phyloP scores from a whole-genome alignment of 2,113 vertebrate species.

The Stomatorhinus ivindoensis region DNA sequence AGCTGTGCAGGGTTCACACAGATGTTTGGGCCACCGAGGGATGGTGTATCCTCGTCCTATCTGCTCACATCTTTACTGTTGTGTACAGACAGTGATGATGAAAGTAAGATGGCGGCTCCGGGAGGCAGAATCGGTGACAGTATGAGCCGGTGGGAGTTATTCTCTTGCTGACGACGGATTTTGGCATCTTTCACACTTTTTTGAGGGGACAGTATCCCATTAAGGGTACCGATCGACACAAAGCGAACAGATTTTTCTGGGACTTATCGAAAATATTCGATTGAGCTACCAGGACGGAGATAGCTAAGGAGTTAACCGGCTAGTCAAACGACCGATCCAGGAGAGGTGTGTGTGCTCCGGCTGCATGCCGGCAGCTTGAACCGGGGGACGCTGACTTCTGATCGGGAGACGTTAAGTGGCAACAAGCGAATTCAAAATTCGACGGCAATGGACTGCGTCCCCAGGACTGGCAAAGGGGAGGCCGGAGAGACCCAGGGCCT shows the following conservation, averaged over 20 bases:
- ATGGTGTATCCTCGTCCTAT: neutral
- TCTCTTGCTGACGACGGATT: neutral
- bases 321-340: neutral
- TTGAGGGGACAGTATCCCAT: neutral
- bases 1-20: neutral
- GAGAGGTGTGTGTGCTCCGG: neutral
- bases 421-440: neutral
- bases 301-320: neutral
- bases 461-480: neutral
- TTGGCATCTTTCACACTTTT: neutral
- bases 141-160: neutral
- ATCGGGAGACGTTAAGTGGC: neutral
- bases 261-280: neutral
- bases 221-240: neutral
- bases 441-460: neutral
- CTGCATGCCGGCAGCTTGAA: neutral
- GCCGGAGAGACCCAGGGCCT: neutral
- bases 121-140: neutral
- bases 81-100: slow-evolving; percentile 13
- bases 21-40: neutral
- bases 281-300: neutral
- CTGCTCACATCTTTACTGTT: neutral
- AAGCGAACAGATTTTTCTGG: neutral
- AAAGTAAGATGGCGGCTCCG: slow-evolving; percentile 22
- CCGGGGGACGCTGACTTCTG: neutral